Conservation (phyloP, 30 jellyfish, hydroid and myxozoan species). For the Aurelia sp. region DNA sequence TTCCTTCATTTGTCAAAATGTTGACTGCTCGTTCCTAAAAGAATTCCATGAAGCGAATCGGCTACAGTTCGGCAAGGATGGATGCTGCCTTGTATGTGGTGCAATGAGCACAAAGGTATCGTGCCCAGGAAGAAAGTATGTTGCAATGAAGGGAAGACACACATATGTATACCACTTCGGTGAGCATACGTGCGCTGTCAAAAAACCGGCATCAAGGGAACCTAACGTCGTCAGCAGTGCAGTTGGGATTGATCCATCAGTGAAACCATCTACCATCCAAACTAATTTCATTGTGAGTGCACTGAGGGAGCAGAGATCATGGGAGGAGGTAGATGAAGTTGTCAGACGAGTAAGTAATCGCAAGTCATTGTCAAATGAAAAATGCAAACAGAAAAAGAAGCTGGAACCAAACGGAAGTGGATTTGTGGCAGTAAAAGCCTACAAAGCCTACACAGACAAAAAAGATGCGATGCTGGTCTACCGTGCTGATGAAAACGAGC, state of each 20-base stretch:
- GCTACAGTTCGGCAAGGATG: neutral
- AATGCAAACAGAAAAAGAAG: too few species aligned
- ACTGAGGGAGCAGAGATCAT: neutral
- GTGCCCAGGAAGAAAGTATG: neutral
- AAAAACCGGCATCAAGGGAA: neutral
- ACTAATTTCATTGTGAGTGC: neutral
- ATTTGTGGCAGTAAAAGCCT: neutral
- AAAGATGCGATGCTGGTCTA: neutral
- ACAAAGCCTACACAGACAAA: slow-evolving; percentile 4
- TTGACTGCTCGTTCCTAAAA: neutral
- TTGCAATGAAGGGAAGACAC: neutral
- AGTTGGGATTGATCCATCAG: neutral
- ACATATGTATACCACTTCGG: neutral
- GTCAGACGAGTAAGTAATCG: neutral
- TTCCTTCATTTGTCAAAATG: neutral
- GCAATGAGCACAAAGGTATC: neutral
- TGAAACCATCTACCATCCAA: slow-evolving; percentile 5
- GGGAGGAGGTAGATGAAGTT: neutral
- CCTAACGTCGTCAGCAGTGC: neutral
- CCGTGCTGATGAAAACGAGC: neutral
- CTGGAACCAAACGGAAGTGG: neutral
- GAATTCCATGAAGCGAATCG: neutral
- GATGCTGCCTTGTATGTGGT: slow-evolving; percentile 3
- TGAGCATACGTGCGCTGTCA: neutral
- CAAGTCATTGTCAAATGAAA: too few species aligned